Percentiles rank a stretch among this genome's conserved stretches.
These are phyloP conservation scores for Uria aalge DNA, from an alignment of 2,113 vertebrate species.

Conservation along the genomic window DNA sequence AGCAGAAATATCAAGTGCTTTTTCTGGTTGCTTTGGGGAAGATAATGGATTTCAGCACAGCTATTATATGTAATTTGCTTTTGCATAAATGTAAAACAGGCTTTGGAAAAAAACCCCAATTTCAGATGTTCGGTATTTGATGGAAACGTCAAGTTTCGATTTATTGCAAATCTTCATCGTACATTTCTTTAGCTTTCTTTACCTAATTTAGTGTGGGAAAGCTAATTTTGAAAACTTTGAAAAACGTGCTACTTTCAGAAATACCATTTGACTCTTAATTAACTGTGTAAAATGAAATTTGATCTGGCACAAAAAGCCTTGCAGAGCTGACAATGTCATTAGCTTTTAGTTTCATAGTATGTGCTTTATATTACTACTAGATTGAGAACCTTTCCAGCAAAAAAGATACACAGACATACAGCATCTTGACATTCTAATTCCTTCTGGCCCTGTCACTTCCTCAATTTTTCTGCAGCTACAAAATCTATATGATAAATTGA, in stretches of 20 bases:
- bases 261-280: constrained; percentile 44
- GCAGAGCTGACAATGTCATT: constrained; percentile 26
- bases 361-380: background rate
- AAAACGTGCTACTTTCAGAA: constrained; percentile 36
- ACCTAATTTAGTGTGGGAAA: constrained; percentile 9
- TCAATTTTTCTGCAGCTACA: background rate
- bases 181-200: constrained; percentile 24
- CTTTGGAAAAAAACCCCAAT: background rate
- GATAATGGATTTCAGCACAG: constrained; percentile 53
- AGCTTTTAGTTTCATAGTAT: constrained; percentile 15
- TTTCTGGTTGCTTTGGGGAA: constrained; percentile 13
- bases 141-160: constrained; percentile 22
- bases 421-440: background rate
- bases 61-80: constrained; percentile 57
- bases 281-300: constrained; percentile 43
- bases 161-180: background rate
- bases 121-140: constrained; percentile 20
- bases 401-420: background rate
- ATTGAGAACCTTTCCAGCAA: background rate
- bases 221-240: constrained; percentile 7
- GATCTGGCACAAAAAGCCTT: constrained; percentile 25
- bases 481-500: background rate
- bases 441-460: background rate
- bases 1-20: constrained; percentile 29
- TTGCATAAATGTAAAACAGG: constrained; percentile 18